Conservation (phyloP, 2,888 invertebrate species). For the Ochropleura leucogaster region DNA sequence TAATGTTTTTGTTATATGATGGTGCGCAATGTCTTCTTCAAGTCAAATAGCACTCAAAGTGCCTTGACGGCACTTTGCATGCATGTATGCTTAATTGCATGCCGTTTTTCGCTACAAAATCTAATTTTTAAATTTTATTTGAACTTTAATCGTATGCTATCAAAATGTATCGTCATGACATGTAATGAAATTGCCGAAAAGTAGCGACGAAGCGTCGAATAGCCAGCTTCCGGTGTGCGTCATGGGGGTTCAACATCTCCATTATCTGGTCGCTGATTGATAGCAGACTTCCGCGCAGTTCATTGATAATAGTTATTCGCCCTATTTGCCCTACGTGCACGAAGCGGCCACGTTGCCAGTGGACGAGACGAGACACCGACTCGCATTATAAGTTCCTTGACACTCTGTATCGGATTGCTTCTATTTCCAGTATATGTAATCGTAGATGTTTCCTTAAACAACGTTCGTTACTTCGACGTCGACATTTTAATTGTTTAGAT, state of each 20-base stretch:
- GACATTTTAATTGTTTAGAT: conserved; percentile 59
- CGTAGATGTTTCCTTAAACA: conserved; percentile 64
- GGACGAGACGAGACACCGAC: conserved; percentile 63
- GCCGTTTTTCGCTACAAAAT: not conserved
- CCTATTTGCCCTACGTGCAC: conserved; percentile 75
- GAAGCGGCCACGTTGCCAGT: conserved; percentile 41
- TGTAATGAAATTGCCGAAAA: conserved; percentile 64
- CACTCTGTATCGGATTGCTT: conserved; percentile 71
- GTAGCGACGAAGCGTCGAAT: conserved; percentile 70
- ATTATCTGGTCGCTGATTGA: conserved; percentile 87
- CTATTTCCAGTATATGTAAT: conserved; percentile 70
- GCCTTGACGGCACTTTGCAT: not conserved
- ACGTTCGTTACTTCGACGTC: conserved; percentile 32
- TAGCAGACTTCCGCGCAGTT: conserved; percentile 83
- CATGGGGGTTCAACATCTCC: conserved; percentile 83
- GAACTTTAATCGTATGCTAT: not conserved
- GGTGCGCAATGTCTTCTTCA: not conserved
- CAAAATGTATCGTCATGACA: conserved; percentile 36
- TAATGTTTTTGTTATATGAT: not conserved
- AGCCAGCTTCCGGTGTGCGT: conserved; percentile 78
- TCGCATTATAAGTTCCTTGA: conserved; percentile 73
- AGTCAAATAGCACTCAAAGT: not conserved
- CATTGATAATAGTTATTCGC: conserved; percentile 77
- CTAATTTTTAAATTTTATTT: not conserved
- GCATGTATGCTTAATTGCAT: conserved; percentile 7